These are phyloP conservation scores for Andinoacara biseriatus DNA, from an alignment of 2,113 vertebrate species.

Conservation along the genomic window DNA sequence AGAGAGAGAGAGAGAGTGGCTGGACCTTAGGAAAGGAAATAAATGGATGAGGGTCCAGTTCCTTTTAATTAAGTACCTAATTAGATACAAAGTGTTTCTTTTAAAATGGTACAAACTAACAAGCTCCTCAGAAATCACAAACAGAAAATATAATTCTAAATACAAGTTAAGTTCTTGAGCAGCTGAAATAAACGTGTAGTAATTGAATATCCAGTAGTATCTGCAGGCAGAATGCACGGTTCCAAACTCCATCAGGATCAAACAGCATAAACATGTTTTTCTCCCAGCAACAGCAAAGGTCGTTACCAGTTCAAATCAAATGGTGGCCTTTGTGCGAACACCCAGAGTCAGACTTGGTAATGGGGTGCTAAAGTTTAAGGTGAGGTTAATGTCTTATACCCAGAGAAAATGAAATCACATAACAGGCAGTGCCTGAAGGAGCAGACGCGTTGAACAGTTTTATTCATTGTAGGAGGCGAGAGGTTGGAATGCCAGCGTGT, in stretches of 20 bases:
- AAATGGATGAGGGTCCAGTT: slow-evolving; percentile 27
- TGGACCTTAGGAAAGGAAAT: neutral
- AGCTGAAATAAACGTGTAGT: neutral
- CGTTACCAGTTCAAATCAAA: slow-evolving; percentile 1
- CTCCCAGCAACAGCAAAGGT: neutral
- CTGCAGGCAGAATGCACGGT: neutral
- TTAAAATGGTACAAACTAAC: slow-evolving; percentile 24
- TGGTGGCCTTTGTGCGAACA: neutral
- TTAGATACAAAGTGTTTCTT: slow-evolving; percentile 36
- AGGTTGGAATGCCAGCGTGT: neutral
- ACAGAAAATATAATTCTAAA: neutral
- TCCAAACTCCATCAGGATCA: neutral
- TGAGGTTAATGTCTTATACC: slow-evolving; percentile 6
- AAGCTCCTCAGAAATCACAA: neutral
- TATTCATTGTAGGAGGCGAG: neutral
- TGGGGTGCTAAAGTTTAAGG: slow-evolving; percentile 11
- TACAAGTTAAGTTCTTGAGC: neutral
- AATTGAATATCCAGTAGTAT: neutral
- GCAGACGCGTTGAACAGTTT: neutral
- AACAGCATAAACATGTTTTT: neutral
- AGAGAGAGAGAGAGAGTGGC: no score
- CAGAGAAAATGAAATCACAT: slow-evolving; percentile 19
- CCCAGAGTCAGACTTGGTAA: neutral
- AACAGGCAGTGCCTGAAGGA: neutral
- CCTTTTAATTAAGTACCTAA: slow-evolving; percentile 39